These are phyloP conservation scores for Caenorhabditis japonica DNA, from an alignment of 2,888 invertebrate genomes.

Conservation along the genomic window DNA sequence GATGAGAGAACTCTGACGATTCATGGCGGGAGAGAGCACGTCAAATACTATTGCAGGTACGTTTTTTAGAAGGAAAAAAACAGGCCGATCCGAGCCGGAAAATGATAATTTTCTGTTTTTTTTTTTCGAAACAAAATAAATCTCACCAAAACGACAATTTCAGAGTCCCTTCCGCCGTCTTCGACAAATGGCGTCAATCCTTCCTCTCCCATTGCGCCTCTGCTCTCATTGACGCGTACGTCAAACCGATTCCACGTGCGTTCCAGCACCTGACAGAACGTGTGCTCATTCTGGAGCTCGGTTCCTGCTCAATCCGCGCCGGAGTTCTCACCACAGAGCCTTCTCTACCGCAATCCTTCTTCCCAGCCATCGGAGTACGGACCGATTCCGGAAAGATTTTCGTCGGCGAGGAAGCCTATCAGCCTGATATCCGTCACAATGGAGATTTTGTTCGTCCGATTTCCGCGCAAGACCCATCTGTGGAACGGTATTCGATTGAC, in stretches of 20 bases:
- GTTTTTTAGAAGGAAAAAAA: neutral
- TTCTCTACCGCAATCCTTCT: conserved; percentile 81
- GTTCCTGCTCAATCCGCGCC: conserved; percentile 81
- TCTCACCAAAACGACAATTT: too few relatives aligned
- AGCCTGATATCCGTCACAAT: conserved; percentile 75
- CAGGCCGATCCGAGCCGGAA: too few relatives aligned
- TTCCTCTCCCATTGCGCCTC: conserved; percentile 80
- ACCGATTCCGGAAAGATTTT: conserved; percentile 63
- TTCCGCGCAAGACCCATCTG: conserved; percentile 79
- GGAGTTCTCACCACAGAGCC: conserved; percentile 79
- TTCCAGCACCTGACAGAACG: conserved; percentile 72
- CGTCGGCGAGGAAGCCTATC: conserved; percentile 71
- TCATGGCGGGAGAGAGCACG: conserved; percentile 69
- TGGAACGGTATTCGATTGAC: conserved; percentile 79
- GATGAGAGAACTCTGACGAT: conserved; percentile 72
- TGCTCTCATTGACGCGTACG: conserved; percentile 79
- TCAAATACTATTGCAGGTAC: conserved; percentile 56
- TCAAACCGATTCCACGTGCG: conserved; percentile 79
- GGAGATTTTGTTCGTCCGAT: conserved; percentile 79
- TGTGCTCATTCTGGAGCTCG: conserved; percentile 81
- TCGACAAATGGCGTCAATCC: conserved; percentile 80
- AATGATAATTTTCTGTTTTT: too few relatives aligned
- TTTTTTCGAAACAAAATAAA: too few relatives aligned
- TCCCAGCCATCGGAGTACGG: conserved; percentile 79
- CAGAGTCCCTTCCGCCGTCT: conserved; percentile 70